Evolutionary conservation across 2,888 invertebrate genomes (phyloP).

Genomic region (Sycophila texana): DNA sequence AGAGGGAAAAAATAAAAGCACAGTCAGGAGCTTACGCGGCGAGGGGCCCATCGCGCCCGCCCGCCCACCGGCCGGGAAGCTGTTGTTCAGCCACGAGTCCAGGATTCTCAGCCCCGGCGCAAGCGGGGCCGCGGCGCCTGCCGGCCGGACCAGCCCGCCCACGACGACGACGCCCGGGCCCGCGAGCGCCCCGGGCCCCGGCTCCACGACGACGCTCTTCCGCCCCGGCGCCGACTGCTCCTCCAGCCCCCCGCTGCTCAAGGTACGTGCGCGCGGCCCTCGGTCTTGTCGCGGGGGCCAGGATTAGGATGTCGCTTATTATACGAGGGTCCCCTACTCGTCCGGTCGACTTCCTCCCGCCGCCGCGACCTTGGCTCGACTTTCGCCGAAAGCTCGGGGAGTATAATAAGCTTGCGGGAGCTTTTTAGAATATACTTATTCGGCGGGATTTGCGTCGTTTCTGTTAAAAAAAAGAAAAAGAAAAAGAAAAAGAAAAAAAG

Average conservation of each 20-base stretch:
- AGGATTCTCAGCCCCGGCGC: conserved; percentile 74
- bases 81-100: conserved; percentile 75
- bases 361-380: neutral
- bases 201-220: conserved; percentile 52
- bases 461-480: too few relatives aligned
- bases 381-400: neutral
- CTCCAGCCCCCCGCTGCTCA: conserved; percentile 50
- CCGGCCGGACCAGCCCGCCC: conserved; percentile 21
- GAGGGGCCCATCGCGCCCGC: too few relatives aligned
- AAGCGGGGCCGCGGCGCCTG: conserved; percentile 37
- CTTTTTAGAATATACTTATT: neutral
- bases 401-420: neutral
- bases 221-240: conserved; percentile 52
- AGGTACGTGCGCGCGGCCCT: conserved; percentile 26
- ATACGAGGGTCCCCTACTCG: conserved; percentile 72
- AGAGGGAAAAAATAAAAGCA: too few relatives aligned
- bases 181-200: conserved; percentile 26
- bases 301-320: conserved; percentile 76
- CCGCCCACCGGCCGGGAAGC: conserved; percentile 63
- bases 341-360: conserved; percentile 65
- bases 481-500: too few relatives aligned
- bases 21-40: neutral
- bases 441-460: neutral
- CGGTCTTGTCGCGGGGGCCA: conserved; percentile 67
- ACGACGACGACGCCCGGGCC: conserved; percentile 23